phyloP scores from a whole-genome alignment of 2,888 invertebrate genomes.

The Eutolmus rufibarbis region DNA sequence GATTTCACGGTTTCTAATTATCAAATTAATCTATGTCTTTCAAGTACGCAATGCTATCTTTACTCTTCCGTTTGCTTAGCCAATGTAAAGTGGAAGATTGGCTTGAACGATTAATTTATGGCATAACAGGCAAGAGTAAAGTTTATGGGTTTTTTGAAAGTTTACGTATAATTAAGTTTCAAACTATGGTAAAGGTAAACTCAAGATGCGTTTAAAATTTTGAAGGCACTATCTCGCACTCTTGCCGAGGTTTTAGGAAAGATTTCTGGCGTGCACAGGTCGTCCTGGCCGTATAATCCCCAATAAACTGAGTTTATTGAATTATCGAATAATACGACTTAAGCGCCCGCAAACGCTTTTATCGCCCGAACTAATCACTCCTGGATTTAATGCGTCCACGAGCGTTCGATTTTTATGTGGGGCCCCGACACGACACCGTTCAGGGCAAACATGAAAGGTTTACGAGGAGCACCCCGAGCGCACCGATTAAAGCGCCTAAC shows the following conservation, averaged over 20 bases:
- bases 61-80: neutral
- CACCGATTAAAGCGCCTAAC: neutral
- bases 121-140: neutral
- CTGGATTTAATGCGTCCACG: neutral
- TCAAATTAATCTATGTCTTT: too few species aligned
- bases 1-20: too few species aligned
- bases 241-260: neutral
- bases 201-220: neutral
- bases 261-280: neutral
- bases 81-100: neutral
- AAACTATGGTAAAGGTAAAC: neutral
- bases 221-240: neutral
- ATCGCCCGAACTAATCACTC: slow-evolving; percentile 12
- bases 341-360: slow-evolving; percentile 6
- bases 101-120: neutral
- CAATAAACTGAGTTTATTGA: slow-evolving; percentile 1
- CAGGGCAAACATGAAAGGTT: slow-evolving; percentile 7
- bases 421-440: neutral
- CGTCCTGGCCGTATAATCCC: neutral
- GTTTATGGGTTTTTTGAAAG: neutral
- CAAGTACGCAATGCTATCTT: neutral
- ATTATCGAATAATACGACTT: slow-evolving; percentile 1
- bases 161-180: neutral
- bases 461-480: neutral
- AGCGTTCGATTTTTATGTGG: neutral